These are phyloP conservation scores for Chloroceryle amazona DNA, from an alignment of 2,797 vertebrate species.

Conservation along the genomic window DNA sequence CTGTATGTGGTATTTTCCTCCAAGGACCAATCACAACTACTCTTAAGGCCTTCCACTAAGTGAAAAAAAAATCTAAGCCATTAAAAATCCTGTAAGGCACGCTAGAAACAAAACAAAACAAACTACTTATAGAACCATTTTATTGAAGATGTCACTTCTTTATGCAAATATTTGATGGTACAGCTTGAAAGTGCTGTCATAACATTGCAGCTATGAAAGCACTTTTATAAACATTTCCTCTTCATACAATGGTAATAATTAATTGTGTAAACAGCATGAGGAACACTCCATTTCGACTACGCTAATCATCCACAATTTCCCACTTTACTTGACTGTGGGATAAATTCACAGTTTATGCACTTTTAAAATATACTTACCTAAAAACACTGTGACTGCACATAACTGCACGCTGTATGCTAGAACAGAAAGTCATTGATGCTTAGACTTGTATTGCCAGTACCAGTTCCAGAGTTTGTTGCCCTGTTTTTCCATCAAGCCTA, in stretches of 20 bases:
- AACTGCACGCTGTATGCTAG: conserved; percentile 31
- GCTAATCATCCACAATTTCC: not conserved
- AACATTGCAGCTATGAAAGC: not conserved
- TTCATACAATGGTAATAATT: not conserved
- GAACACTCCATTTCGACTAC: conserved; percentile 10
- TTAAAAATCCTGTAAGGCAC: not conserved
- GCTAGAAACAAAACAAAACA: not conserved
- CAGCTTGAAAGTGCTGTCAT: not conserved
- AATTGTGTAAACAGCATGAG: not conserved
- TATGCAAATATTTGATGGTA: not conserved
- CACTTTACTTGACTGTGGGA: not conserved
- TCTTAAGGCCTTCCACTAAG: not conserved
- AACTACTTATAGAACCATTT: not conserved
- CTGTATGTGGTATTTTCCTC: not conserved
- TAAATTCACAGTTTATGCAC: conserved; percentile 21
- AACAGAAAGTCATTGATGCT: conserved; percentile 70
- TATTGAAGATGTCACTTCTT: not conserved
- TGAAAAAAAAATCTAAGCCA: not conserved
- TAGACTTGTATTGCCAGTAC: not conserved
- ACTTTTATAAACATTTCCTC: not conserved
- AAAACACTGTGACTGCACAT: conserved; percentile 18
- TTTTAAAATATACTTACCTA: conserved; percentile 42
- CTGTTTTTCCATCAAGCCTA: conserved; percentile 42
- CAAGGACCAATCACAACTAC: not conserved
- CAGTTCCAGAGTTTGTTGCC: conserved; percentile 50